A percentile compares a stretch with the other conserved stretches of the same genome.
These are phyloP conservation scores for Morphnarchus princeps DNA, from an alignment of 2,113 vertebrate genomes.

Conservation along the genomic window DNA sequence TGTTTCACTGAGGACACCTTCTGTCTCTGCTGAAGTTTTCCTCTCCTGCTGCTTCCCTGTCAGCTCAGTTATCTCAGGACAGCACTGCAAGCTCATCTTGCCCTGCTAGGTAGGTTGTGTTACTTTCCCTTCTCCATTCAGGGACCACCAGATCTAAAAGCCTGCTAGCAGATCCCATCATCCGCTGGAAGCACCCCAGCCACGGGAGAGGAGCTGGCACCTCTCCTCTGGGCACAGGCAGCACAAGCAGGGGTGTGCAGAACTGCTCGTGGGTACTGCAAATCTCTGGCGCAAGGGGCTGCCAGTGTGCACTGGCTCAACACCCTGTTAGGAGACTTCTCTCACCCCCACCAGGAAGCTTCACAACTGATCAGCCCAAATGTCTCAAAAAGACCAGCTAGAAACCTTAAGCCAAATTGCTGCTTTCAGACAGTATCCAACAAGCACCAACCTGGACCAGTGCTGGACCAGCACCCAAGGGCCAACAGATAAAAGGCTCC, in stretches of 20 bases:
- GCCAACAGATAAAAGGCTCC: background rate
- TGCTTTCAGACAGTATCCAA: background rate
- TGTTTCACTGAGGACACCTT: background rate
- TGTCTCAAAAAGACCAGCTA: background rate
- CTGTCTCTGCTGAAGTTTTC: background rate
- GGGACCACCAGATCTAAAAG: background rate
- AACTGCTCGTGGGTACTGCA: background rate
- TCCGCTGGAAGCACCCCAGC: background rate
- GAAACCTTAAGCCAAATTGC: background rate
- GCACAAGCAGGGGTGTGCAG: background rate
- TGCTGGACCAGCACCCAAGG: accelerated
- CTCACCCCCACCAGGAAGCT: background rate
- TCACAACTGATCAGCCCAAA: background rate
- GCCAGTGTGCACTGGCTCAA: background rate
- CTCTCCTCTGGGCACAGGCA: accelerated
- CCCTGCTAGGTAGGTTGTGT: background rate
- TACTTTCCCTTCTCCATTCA: background rate
- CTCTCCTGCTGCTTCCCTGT: background rate
- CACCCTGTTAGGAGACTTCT: background rate
- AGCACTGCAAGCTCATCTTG: background rate
- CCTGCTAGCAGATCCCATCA: background rate
- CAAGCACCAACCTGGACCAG: background rate
- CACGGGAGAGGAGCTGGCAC: background rate
- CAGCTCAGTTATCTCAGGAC: background rate
- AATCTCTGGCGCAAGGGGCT: accelerated